Percentiles rank a stretch among this genome's conserved stretches.
Conservation (phyloP, 37 sponge, comb jelly and placozoan species). For the Cliona cf. orientalis region DNA sequence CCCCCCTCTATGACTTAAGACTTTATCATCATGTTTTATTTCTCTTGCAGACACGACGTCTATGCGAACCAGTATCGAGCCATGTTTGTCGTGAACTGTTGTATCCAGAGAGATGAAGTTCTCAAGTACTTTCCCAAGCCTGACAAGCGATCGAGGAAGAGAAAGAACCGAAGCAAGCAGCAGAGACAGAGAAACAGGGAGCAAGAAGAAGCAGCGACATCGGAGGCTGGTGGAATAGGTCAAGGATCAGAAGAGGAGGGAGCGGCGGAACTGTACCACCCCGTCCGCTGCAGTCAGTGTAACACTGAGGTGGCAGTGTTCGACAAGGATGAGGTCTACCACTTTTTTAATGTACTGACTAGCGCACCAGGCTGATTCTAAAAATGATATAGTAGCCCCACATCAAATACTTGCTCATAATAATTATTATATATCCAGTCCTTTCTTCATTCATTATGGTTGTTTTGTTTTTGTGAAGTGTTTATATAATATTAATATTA, state of each 20-base stretch:
- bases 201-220: background rate
- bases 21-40: background rate
- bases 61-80: slow-evolving; percentile 91
- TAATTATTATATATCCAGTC: too few relatives aligned
- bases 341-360: slow-evolving; percentile 93
- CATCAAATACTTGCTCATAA: too few relatives aligned
- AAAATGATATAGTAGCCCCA: too few relatives aligned
- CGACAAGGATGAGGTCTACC: slow-evolving; percentile 90
- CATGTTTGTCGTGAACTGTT: slow-evolving; percentile 96
- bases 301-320: slow-evolving; percentile 94
- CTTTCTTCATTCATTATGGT: too few relatives aligned
- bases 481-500: too few relatives aligned
- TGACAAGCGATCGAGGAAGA: slow-evolving; percentile 48
- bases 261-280: slow-evolving; percentile 68
- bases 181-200: slow-evolving; percentile 7
- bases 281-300: slow-evolving; percentile 84
- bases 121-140: slow-evolving; percentile 71
- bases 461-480: background rate
- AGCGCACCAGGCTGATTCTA: slow-evolving; percentile 60
- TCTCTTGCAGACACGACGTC: slow-evolving; percentile 72
- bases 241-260: background rate
- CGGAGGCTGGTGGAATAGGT: background rate
- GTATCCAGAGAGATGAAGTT: slow-evolving; percentile 65
- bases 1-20: background rate
- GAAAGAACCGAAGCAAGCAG: slow-evolving; percentile 21